phyloP scores from a whole-genome alignment of 2,113 vertebrate genomes.

The Sigmodon hispidus region DNA sequence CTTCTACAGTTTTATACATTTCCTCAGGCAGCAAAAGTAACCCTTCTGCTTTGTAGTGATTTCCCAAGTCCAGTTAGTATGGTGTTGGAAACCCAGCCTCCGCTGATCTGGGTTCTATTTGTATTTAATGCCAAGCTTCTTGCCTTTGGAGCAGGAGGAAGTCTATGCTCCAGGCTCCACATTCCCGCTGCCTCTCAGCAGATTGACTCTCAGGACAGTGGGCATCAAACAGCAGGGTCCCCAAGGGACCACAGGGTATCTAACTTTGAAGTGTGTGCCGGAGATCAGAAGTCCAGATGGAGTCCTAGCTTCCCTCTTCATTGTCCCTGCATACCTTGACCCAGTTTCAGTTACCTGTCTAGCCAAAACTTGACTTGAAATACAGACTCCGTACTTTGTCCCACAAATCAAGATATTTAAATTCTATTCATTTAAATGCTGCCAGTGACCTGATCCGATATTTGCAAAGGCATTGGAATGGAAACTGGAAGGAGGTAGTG shows the following conservation, averaged over 20 bases:
- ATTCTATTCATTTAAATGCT: neutral
- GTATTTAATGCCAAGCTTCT: neutral
- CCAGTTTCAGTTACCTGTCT: rapidly evolving
- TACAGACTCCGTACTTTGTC: neutral
- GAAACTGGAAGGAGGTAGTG: rapidly evolving
- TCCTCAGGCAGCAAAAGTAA: neutral
- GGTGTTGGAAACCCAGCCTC: neutral
- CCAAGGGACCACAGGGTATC: rapidly evolving
- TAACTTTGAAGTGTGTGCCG: neutral
- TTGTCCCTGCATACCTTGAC: neutral
- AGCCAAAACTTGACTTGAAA: neutral
- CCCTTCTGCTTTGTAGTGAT: neutral
- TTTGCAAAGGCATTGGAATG: neutral
- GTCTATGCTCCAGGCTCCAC: too few relatives aligned
- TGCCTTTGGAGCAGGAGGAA: neutral
- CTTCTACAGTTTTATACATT: neutral
- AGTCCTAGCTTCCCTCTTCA: neutral
- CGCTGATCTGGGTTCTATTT: neutral
- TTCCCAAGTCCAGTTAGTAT: neutral
- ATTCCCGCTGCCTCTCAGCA: neutral
- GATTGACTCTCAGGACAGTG: neutral
- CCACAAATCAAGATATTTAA: neutral
- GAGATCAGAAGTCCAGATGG: neutral
- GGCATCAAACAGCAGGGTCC: neutral
- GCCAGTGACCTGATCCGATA: neutral